phyloP scores from a whole-genome alignment of 1,140 invertebrate genomes.

The Ladona fulva region DNA sequence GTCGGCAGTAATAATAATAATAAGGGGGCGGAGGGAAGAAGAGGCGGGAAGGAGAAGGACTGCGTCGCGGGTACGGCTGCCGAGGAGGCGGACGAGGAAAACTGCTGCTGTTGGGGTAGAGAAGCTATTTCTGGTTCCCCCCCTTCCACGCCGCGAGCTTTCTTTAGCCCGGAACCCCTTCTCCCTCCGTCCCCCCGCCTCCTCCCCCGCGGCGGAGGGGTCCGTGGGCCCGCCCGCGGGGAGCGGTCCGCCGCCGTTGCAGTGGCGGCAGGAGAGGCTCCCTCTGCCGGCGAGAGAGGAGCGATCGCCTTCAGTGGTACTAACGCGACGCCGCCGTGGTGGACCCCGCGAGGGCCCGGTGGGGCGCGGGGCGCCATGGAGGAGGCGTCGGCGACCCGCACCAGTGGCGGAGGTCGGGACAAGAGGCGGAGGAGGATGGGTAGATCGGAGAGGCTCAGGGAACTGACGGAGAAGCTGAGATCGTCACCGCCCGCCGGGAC shows the following conservation, averaged over 20 bases:
- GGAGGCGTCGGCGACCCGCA: background rate
- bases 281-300: background rate
- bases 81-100: background rate
- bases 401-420: background rate
- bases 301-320: background rate
- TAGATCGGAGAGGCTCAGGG: background rate
- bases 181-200: background rate
- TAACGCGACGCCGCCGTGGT: background rate
- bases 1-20: constrained; percentile 8
- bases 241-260: background rate
- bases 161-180: constrained; percentile 1
- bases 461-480: background rate
- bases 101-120: constrained; percentile 2
- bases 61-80: background rate
- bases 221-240: background rate
- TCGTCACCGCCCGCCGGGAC: background rate
- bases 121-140: background rate
- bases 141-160: background rate
- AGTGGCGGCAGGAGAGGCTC: background rate
- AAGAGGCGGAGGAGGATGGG: background rate
- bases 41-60: background rate
- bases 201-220: background rate
- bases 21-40: background rate
- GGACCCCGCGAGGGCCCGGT: background rate
- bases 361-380: constrained; percentile 1